Evolutionary conservation across 2,797 vertebrate species (phyloP), one percentile per base, ranked within the genome.

Genomic region (Botia kubotai): DNA sequence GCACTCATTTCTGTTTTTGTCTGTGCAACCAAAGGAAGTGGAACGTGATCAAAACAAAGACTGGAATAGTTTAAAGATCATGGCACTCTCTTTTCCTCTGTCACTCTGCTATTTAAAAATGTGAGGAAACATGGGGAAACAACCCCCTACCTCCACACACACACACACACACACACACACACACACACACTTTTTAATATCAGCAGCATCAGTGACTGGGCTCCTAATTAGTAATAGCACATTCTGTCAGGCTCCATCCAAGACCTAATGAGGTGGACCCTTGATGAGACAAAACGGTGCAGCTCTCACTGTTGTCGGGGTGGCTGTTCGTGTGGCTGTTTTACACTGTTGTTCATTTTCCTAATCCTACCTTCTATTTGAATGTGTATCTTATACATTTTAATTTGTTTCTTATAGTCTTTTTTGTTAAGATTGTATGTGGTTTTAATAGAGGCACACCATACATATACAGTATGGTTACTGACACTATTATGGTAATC

Each of bases 161-260:
- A 39, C 39, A 6, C 7, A 39, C 39, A 8, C 43, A 46, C 43
- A 1, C 43, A 43, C 43, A 46, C 43, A 1, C 43, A 43, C 43
- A 46, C 43, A 1, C 43, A 43, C 60, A 77, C 21, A 58, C 87
- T 92, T 91, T 93, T 94, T 93, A 88, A 94, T 92, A 91, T 92
- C 89, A 86, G 90, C 86, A 85, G 90, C 88, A 86, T 92, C 94
- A 92, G 88, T 93, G 91, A 10, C 91, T 89, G 79, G 86, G 87
- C 89, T 90, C 88, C 92, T 95, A 95, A 95, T 96, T 94, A 95
- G 94, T 91, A 85, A 92, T 91, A 91, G 92, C 91, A 91, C 93
- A 93, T 95, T 95, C 93, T 93, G 91, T 90, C 91, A 92, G 93
- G 92, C 91, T 82, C 85, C 77, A 75, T 87, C 87, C 85, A 57